Conservation (phyloP, 2,888 invertebrate species). For the Gasteruption jaculator region DNA sequence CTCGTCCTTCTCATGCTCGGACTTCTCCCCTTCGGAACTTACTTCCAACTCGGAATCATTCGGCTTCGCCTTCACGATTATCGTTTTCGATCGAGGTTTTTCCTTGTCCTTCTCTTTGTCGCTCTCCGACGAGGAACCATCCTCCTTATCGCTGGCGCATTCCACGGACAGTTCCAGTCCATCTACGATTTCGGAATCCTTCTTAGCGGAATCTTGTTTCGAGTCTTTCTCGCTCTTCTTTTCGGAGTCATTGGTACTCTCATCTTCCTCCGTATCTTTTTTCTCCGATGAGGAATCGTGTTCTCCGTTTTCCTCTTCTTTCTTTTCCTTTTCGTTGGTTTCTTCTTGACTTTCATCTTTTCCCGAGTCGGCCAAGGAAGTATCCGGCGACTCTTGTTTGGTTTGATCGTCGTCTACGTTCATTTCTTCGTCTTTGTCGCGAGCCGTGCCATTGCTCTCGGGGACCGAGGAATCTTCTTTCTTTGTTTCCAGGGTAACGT, state of each 20-base stretch:
- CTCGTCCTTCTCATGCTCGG: conserved; percentile 21
- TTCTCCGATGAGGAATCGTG: conserved; percentile 20
- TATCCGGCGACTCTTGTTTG: conserved; percentile 11
- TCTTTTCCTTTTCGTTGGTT: conserved; percentile 1
- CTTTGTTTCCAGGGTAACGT: conserved; percentile 16
- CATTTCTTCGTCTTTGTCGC: conserved; percentile 14
- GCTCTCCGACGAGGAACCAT: conserved; percentile 32
- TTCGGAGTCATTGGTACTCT: conserved; percentile 11
- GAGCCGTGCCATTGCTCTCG: conserved; percentile 18
- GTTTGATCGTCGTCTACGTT: neutral
- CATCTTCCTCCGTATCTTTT: conserved; percentile 9
- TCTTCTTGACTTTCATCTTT: conserved; percentile 14
- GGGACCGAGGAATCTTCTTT: conserved; percentile 3
- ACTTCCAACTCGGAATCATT: conserved; percentile 45
- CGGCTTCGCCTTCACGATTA: conserved; percentile 41
- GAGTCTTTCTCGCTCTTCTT: conserved; percentile 8
- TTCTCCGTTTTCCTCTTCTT: conserved; percentile 16
- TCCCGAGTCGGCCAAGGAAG: conserved; percentile 6
- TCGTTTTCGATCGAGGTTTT: conserved; percentile 37
- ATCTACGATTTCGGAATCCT: conserved; percentile 38
- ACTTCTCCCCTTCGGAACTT: conserved; percentile 37
- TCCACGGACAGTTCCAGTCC: conserved; percentile 45
- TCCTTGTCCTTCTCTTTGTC: conserved; percentile 27
- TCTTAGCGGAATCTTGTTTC: conserved; percentile 14
- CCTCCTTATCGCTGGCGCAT: conserved; percentile 45